Conservation (phyloP, 2,113 vertebrate species). For the Trematomus loennbergii region DNA sequence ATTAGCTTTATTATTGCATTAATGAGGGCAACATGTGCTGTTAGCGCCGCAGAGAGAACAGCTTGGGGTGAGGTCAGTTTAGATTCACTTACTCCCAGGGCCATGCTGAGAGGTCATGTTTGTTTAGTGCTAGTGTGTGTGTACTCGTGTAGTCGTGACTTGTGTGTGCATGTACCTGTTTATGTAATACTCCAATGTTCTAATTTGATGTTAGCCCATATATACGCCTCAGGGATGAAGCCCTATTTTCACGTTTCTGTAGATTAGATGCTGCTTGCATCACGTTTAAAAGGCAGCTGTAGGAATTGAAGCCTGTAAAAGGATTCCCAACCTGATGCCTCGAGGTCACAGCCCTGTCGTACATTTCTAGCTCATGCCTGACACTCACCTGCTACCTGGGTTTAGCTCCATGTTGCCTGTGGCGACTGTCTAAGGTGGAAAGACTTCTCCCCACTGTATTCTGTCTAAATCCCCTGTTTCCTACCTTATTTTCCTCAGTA, state of each 20-base stretch:
- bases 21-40: not conserved
- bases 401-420: conserved; percentile 24
- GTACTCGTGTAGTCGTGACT: not conserved
- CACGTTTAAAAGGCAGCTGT: conserved; percentile 26
- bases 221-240: conserved; percentile 17
- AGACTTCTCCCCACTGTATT: not conserved
- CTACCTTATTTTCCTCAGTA: not conserved
- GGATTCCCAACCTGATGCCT: conserved; percentile 22
- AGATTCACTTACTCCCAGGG: not conserved
- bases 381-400: conserved; percentile 15
- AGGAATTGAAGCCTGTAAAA: conserved; percentile 24
- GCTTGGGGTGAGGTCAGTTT: conserved; percentile 9
- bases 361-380: conserved; percentile 1
- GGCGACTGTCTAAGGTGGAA: conserved; percentile 12
- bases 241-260: conserved; percentile 10
- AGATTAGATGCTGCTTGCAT: conserved; percentile 14
- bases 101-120: conserved; percentile 13
- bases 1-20: conserved; percentile 18
- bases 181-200: not conserved
- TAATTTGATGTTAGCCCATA: conserved; percentile 13
- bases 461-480: not conserved
- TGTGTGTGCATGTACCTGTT: conserved; percentile 18
- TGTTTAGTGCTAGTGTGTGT: conserved; percentile 3
- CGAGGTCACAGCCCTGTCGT: conserved; percentile 7
- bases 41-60: conserved; percentile 13